Percentiles rank a stretch among this genome's conserved stretches.
Evolutionary conservation across 2,113 vertebrate species (phyloP).

Genomic region (Peromyscus polionotus): DNA sequence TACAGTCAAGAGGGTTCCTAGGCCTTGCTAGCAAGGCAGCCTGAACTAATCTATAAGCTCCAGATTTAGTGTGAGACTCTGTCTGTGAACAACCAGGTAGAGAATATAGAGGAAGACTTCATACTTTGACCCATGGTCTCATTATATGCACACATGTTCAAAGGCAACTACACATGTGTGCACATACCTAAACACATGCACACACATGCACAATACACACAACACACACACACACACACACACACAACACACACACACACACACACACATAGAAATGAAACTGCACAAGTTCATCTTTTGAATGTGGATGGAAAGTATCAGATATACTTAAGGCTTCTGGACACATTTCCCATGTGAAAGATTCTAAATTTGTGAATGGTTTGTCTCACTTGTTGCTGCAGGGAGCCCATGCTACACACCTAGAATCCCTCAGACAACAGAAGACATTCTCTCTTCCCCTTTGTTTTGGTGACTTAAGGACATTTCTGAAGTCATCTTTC

Average conservation of each 20-base stretch:
- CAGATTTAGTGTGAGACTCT: not conserved
- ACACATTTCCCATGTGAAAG: not conserved
- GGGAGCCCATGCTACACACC: not conserved
- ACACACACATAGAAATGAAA: not conserved
- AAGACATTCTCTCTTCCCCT: not conserved
- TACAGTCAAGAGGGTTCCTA: not conserved
- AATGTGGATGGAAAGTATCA: not conserved
- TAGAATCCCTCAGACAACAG: not conserved
- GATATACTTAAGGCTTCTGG: not conserved
- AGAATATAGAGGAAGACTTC: not conserved
- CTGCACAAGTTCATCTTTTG: not conserved
- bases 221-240: not conserved
- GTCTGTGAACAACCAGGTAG: not conserved
- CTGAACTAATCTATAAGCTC: not conserved
- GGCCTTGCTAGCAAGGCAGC: not conserved
- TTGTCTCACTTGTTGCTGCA: not conserved
- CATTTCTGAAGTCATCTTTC: not conserved
- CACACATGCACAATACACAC: not conserved
- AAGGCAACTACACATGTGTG: not conserved
- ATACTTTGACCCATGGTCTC: no score
- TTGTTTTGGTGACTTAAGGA: not conserved
- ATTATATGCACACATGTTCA: not conserved
- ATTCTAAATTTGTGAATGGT: not conserved
- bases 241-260: not conserved
- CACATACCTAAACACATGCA: not conserved